Base-by-base conservation (phyloP, 2,888 invertebrate species). In the Drosophila ezoana region DNA sequence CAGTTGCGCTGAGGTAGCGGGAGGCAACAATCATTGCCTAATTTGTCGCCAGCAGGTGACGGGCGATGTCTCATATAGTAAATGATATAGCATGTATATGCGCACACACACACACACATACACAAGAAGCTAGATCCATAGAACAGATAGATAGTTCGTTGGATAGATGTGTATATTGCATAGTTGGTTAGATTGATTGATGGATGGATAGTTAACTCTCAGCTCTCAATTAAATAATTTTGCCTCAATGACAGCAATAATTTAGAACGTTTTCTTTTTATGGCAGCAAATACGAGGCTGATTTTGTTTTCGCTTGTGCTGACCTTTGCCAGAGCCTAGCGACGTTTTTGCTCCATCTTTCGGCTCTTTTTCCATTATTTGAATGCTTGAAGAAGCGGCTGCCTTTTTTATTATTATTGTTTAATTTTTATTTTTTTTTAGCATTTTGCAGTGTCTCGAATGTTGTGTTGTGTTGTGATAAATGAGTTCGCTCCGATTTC, bases 401-500 rank as follows among this genome's bases (percentile, higher is more conserved):
- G 53, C 11, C n/a, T 16, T 44, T 33, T 41, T 16, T 54, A 28
- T 33, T 28, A 16, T 33, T 47, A 2, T n/a, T n/a, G n/a, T 14
- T 10, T 14, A 1, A 23, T 23, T 13, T 14, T 38, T 44, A 6
- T 20, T 20, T 49, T 13, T 4, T 58, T 48, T 52, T 62, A 45
- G 38, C 53, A 37, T 47, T 49, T 59, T 47, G 62, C 37, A 33
- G 48, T 35, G 40, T 40, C 61, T 43, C 49, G 49, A 49, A 37
- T 71, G 66, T 54, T 60, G 61, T 63, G 66, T 49, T 44, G 62
- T 28, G 49, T 38, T 41, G 54, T 83, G 87, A 88, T 88, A 88
- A 85, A 85, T 85, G 88, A 83, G 78, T 65, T 64, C 76, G 87
- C 86, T 83, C 86, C 75, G 86, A 79, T 83, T 83, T 85, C 77